Percentiles rank a stretch among this genome's conserved stretches.
phyloP scores from a whole-genome alignment of 2,113 vertebrate genomes.

The Passer montanus region DNA sequence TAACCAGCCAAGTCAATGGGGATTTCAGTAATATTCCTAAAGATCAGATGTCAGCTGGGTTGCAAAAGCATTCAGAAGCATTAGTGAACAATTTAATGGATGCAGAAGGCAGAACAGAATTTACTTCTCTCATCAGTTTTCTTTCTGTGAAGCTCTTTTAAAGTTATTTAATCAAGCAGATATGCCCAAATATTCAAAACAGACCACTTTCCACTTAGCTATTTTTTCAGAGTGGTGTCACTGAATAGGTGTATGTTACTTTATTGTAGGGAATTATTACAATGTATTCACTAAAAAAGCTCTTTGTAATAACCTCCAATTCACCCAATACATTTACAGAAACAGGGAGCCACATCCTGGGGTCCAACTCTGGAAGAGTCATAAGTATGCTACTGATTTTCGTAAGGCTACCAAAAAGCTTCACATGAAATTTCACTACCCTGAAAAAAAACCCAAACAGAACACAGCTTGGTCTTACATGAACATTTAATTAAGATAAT shows the following conservation, averaged over 20 bases:
- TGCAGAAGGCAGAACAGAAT: slow-evolving; percentile 54
- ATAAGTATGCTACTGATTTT: background rate
- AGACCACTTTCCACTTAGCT: background rate
- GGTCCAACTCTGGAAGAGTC: background rate
- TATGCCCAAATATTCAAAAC: background rate
- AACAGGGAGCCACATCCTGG: background rate
- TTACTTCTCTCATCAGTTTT: slow-evolving; percentile 54
- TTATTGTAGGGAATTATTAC: background rate
- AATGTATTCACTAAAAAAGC: background rate
- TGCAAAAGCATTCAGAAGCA: slow-evolving; percentile 47
- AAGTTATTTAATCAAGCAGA: slow-evolving; percentile 31
- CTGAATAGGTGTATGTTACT: background rate
- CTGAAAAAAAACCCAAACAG: background rate
- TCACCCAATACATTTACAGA: background rate
- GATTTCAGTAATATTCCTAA: slow-evolving; percentile 38
- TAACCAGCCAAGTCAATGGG: background rate
- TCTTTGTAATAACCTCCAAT: background rate
- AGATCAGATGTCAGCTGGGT: slow-evolving; percentile 1
- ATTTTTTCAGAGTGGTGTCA: background rate
- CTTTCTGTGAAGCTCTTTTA: slow-evolving; percentile 11
- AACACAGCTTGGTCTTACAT: background rate
- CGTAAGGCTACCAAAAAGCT: background rate
- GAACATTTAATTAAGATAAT: background rate
- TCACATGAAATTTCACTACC: background rate
- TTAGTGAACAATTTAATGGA: slow-evolving; percentile 31